Base-by-base conservation (phyloP, 2,113 vertebrate genomes). In the Phylloscopus trochiloides region DNA sequence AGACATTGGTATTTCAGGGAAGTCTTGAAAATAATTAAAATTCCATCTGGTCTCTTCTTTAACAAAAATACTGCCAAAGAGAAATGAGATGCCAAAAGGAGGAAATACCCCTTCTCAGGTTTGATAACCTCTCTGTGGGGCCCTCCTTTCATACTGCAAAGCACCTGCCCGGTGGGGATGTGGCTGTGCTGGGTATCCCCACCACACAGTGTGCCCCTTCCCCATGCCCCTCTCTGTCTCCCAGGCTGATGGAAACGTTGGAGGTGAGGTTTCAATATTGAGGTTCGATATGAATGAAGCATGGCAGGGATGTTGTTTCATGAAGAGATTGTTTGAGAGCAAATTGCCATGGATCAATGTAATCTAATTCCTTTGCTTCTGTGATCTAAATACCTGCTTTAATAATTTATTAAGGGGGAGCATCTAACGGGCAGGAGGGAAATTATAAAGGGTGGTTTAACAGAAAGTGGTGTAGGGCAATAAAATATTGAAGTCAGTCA, bases 351-450 rank as follows among this genome's bases (percentile, higher is more conserved):
- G 63, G 97, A 97, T 98, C 97, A 96, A 97, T 97, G 97, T 97
- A 97, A 97, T 97, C 97, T 97, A 96, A 97, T 97, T 98, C 97
- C 95, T 94, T 84, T 97, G 94, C 96, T 96, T 94, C 95, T 97
- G 90, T 93, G 96, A 96, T 97, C 97, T 97, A 97, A 97, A 97
- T 96, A 96, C 92, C 62, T 36, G 78, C 5, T 47, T 97, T 97
- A 97, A 95, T 97, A 97, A 97, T 98, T 96, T 96, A 97, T 97
- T 70, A 72, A 95, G 78, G 84, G 74, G 31, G 45, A 85, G 40
- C 1, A 0, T 79, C 73, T 94, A 88, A 81, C 2, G 0, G 86
- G 62, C 43, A 50, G 83, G 66, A 95, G 80, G 55, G 84, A 92
- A 87, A 86, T 65, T 15, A 58, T 89, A 55, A 79, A 91, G 43